Base-by-base conservation (phyloP, 2,797 vertebrate species). In the Brotula barbata region DNA sequence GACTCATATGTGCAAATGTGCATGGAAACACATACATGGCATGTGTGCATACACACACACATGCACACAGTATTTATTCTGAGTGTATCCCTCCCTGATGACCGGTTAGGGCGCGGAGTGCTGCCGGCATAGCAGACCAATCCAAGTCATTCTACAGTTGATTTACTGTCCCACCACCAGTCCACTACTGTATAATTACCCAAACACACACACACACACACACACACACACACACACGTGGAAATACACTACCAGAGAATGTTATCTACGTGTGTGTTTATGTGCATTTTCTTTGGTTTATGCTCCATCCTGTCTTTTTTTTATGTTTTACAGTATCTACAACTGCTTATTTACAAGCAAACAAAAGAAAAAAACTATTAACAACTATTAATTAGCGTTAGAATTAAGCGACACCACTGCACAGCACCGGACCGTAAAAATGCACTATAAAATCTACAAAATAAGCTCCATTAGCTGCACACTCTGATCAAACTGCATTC, bases 131-230 rank as follows among this genome's bases (percentile, higher is more conserved):
- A 74, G 70, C 36, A 39, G 64, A 78, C 82, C 83, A 80, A 83
- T 86, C 74, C 83, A 88, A 88, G 61, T 84, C 82, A 88, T 82
- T 86, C 86, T 89, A 79, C 77, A 84, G 72, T 83, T 91, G 87
- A 91, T 90, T 90, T 90, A 90, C 84, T 77, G 84, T 81, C 86
- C 84, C 83, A 82, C 87, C 87, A 85, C 82, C 47, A 70, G 83
- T 84, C 80, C 79, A 85, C 85, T 84, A 80, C 81, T 83, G 81
- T 90, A 74, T 87, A 88, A 89, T 90, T 88, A 87, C 72, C 48
- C 64, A 25, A 25, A 67, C 78, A 80, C 66, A 84, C 82, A 74
- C 63, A 77, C 64, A 67, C 71, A 64, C 40, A 58, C 54, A 65
- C 41, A 59, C 49, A 64, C 28, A 59, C 45, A 63, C 52, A 54